Evolutionary conservation across 2,797 vertebrate genomes (phyloP).

Genomic region (Pipistrellus nathusii): DNA sequence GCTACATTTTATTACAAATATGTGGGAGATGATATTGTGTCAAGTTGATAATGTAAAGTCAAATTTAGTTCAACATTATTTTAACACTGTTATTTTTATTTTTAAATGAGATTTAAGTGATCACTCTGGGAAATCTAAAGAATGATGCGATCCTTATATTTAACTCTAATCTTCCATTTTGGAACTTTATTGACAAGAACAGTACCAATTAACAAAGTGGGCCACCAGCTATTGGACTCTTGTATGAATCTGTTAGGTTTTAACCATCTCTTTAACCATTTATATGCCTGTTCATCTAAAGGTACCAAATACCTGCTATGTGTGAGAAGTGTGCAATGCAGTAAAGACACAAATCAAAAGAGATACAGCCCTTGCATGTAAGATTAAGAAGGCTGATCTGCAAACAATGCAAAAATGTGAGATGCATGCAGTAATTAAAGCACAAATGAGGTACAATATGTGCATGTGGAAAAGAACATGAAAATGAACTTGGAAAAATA

Average conservation of each 20-base stretch:
- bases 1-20: background rate
- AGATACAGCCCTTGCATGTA: background rate
- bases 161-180: conserved; percentile 3
- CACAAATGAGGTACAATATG: background rate
- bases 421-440: background rate
- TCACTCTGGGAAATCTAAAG: background rate
- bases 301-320: background rate
- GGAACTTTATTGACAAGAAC: background rate
- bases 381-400: background rate
- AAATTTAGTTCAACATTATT: background rate
- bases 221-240: background rate
- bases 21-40: background rate
- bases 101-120: background rate
- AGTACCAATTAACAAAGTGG: background rate
- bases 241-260: background rate
- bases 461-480: background rate
- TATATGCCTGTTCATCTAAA: background rate
- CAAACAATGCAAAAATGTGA: background rate
- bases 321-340: background rate
- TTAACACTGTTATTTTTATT: background rate
- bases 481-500: background rate
- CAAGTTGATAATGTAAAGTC: background rate
- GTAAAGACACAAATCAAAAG: background rate
- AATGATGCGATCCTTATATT: background rate
- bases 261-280: background rate